Conservation (phyloP, 1,140 invertebrate species). For the Antheraea pernyi region DNA sequence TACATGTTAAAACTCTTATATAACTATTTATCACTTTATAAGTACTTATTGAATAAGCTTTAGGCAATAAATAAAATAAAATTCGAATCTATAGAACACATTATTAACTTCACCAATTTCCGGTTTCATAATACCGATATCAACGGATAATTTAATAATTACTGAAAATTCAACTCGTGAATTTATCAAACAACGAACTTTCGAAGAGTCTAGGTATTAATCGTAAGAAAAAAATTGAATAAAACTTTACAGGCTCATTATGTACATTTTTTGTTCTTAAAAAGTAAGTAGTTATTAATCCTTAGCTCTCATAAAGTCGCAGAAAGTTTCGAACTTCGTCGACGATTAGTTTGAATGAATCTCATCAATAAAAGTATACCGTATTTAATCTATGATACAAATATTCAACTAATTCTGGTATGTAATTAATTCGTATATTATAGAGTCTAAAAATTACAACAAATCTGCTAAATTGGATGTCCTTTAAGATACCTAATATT, state of each 20-base stretch:
- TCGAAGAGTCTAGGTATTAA: conserved; percentile 38
- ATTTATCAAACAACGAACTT: conserved; percentile 68
- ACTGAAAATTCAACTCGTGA: conserved; percentile 34
- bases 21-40: conserved; percentile 24
- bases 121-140: neutral
- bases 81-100: neutral
- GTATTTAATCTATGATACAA: no score
- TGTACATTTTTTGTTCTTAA: neutral
- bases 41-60: neutral
- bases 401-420: no score
- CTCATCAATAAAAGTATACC: no score
- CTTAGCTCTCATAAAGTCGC: neutral
- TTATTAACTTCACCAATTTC: neutral
- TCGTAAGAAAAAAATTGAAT: conserved; percentile 44
- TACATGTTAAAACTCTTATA: conserved; percentile 23
- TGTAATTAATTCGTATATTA: neutral
- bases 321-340: neutral
- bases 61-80: neutral
- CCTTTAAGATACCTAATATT: neutral
- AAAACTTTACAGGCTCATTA: neutral
- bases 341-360: no score
- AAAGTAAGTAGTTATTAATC: neutral
- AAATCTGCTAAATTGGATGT: neutral
- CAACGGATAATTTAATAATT: neutral
- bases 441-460: neutral